Percentiles rank a stretch among this genome's conserved stretches.
Evolutionary conservation across 2,888 invertebrate genomes (phyloP).

Genomic region (Acronicta leporina): DNA sequence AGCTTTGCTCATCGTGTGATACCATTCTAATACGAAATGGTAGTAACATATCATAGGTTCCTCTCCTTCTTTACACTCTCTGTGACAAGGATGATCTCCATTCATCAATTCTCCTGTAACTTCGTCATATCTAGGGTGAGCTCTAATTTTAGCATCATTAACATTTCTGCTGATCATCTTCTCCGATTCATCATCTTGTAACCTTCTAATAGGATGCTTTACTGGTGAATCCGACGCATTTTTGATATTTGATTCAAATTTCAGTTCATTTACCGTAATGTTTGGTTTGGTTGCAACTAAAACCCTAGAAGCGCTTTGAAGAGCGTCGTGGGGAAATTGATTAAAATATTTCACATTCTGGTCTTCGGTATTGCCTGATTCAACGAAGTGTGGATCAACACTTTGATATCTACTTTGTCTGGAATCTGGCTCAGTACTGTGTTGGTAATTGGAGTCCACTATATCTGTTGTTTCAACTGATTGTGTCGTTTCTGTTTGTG

Average conservation of each 20-base stretch:
- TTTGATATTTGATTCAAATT: slow-evolving; percentile 58
- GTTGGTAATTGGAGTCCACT: slow-evolving; percentile 43
- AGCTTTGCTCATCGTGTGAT: slow-evolving; percentile 96
- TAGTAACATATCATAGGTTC: slow-evolving; percentile 92
- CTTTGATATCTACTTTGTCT: slow-evolving; percentile 52
- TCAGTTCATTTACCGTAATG: slow-evolving; percentile 66
- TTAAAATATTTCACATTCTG: slow-evolving; percentile 60
- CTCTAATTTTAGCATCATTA: slow-evolving; percentile 69
- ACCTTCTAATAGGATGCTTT: slow-evolving; percentile 61
- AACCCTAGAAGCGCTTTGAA: slow-evolving; percentile 80
- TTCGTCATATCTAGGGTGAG: slow-evolving; percentile 80
- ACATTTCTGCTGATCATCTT: slow-evolving; percentile 56
- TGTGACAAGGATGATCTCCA: slow-evolving; percentile 90
- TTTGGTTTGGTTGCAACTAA: slow-evolving; percentile 67
- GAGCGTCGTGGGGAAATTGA: slow-evolving; percentile 53
- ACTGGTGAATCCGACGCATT: slow-evolving; percentile 48
- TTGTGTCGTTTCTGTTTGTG: slow-evolving; percentile 58
- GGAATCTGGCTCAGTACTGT: slow-evolving; percentile 41
- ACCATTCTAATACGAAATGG: slow-evolving; percentile 94
- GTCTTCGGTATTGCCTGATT: slow-evolving; percentile 37
- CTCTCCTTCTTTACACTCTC: slow-evolving; percentile 90
- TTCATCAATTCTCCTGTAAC: slow-evolving; percentile 81
- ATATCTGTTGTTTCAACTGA: slow-evolving; percentile 53
- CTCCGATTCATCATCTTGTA: slow-evolving; percentile 57
- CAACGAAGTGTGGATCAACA: slow-evolving; percentile 40